A percentile compares a stretch with the other conserved stretches of the same genome.
Evolutionary conservation across 2,888 invertebrate species (phyloP).

Genomic region (Tricholauxania praeusta): DNA sequence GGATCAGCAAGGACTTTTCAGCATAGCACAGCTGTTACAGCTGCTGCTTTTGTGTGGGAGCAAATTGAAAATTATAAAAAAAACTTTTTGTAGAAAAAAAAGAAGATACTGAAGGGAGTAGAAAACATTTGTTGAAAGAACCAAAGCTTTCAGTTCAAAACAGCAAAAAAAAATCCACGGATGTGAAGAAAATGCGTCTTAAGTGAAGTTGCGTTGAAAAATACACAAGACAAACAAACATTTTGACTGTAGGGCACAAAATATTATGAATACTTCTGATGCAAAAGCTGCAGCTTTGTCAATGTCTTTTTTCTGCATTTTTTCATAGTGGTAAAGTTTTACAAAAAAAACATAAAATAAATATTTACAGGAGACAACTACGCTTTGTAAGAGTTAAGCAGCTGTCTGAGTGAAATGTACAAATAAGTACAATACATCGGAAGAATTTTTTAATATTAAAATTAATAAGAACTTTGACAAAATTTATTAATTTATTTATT

Average conservation of each 20-base stretch:
- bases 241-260: conserved; percentile 49
- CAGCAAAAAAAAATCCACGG: not conserved
- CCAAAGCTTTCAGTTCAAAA: conserved; percentile 3
- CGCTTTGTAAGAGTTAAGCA: not conserved
- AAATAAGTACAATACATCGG: conserved; percentile 32
- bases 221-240: conserved; percentile 46
- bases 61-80: conserved; percentile 31
- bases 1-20: conserved; percentile 23
- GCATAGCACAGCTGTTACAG: not conserved
- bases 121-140: conserved; percentile 3
- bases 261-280: conserved; percentile 48
- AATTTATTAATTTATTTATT: too few species aligned
- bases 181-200: conserved; percentile 14
- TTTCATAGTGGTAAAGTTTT: conserved; percentile 5
- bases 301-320: conserved; percentile 24
- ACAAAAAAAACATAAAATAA: too few species aligned
- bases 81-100: not conserved
- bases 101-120: not conserved
- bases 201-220: not conserved
- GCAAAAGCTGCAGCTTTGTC: conserved; percentile 42
- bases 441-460: conserved; percentile 38
- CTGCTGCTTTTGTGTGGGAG: conserved; percentile 13
- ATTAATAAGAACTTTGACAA: too few species aligned
- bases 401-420: conserved; percentile 12
- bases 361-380: too few species aligned